Conservation (phyloP, 2,113 vertebrate species). For the Cottus gobio region DNA sequence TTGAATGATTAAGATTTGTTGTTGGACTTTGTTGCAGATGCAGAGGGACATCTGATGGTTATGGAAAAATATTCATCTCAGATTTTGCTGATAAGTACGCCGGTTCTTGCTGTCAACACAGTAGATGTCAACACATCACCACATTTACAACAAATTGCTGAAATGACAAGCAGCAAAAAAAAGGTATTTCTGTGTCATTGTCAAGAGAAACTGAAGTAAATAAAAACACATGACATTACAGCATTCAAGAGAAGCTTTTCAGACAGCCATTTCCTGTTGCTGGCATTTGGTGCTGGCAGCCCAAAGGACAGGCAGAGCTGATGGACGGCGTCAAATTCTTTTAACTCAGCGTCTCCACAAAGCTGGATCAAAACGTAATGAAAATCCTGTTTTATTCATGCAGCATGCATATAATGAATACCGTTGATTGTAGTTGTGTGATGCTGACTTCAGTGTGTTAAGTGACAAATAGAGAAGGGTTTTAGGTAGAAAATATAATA, state of each 20-base stretch:
- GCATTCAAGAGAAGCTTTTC: slow-evolving; percentile 52
- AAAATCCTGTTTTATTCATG: neutral
- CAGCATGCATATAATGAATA: neutral
- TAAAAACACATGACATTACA: slow-evolving; percentile 43
- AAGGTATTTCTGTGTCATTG: no score
- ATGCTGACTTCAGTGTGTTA: neutral
- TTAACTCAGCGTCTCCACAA: slow-evolving; percentile 37
- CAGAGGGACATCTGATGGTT: neutral
- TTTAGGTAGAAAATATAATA: neutral
- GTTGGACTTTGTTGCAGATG: neutral
- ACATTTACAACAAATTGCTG: neutral
- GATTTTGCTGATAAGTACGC: neutral
- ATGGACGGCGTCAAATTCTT: slow-evolving; percentile 47
- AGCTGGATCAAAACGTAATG: slow-evolving; percentile 37
- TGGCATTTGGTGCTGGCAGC: slow-evolving; percentile 53
- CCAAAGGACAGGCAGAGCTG: slow-evolving; percentile 47
- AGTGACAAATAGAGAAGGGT: neutral
- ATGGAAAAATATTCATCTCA: neutral
- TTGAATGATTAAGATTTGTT: neutral
- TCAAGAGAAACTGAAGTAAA: neutral
- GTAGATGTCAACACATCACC: neutral
- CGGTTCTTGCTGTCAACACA: neutral
- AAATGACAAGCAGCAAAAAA: neutral
- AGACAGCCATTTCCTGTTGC: slow-evolving; percentile 61
- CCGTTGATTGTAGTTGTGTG: neutral